phyloP scores from a whole-genome alignment of 1,140 invertebrate genomes.

The Caligus rogercresseyi region DNA sequence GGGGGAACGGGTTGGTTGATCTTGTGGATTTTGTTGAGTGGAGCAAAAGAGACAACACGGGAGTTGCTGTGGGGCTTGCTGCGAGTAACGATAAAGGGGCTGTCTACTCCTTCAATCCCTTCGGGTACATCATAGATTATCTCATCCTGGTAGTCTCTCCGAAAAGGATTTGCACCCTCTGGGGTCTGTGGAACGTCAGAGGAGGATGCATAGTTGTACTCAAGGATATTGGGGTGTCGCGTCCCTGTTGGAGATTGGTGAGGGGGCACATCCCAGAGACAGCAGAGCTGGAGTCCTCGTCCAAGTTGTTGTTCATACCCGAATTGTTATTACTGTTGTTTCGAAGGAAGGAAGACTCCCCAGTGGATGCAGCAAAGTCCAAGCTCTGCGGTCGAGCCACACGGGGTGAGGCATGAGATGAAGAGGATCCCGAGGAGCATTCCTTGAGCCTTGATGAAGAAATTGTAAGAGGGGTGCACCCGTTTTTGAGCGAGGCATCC shows the following conservation, averaged over 20 bases:
- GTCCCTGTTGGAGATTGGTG: not conserved
- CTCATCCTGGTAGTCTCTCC: not conserved
- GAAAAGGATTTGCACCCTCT: not conserved
- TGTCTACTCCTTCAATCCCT: constrained; percentile 8
- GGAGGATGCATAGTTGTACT: constrained; percentile 11
- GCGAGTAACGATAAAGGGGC: not conserved
- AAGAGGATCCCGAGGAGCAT: constrained; percentile 13
- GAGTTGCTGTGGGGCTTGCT: not conserved
- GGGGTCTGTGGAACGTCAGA: constrained; percentile 19
- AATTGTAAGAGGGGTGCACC: not conserved
- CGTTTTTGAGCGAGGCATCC: not conserved
- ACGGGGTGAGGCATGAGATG: constrained; percentile 10
- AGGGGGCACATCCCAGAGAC: constrained; percentile 4
- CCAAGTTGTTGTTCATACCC: too few species aligned
- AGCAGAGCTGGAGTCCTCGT: constrained; percentile 15
- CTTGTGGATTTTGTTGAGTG: not conserved
- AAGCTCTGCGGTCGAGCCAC: constrained; percentile 47
- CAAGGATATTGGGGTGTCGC: not conserved
- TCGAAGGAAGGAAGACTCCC: not conserved
- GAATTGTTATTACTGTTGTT: too few species aligned
- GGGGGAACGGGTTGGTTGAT: not conserved
- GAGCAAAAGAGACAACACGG: not conserved
- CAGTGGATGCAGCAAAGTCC: constrained; percentile 45
- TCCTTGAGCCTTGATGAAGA: not conserved
- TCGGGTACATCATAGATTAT: constrained; percentile 18